These are phyloP conservation scores for Cassiopea xamachana DNA, from an alignment of 30 jellyfish, hydroid and myxozoan genomes.

Conservation along the genomic window DNA sequence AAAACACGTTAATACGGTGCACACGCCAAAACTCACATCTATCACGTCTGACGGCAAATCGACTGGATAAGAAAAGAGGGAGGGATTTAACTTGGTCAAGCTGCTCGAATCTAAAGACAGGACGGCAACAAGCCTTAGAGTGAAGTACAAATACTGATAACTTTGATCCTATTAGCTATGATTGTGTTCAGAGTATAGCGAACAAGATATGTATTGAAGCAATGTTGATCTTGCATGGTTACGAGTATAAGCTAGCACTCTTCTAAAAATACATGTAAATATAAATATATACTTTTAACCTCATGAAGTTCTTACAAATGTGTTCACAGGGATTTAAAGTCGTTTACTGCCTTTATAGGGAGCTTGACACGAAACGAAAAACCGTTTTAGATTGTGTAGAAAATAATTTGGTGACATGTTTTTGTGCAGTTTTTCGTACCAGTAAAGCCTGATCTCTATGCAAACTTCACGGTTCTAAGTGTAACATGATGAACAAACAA, in stretches of 20 bases:
- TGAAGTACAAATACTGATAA: conserved; percentile 12
- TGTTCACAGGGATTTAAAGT: background rate
- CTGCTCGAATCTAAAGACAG: conserved; percentile 30
- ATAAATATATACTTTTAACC: background rate
- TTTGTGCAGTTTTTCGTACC: conserved; percentile 25
- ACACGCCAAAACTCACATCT: conserved; percentile 41
- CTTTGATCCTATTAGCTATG: conserved; percentile 24
- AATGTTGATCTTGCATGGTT: background rate
- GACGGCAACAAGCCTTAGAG: conserved; percentile 50
- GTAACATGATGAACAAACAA: conserved; percentile 24
- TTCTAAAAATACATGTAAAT: background rate
- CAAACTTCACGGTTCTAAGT: conserved; percentile 26
- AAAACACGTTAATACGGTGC: conserved; percentile 40
- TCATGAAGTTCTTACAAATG: background rate
- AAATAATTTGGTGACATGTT: background rate
- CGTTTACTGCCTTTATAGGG: background rate
- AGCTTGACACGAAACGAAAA: background rate
- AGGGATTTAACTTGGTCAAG: conserved; percentile 54
- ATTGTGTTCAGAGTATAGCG: conserved; percentile 25
- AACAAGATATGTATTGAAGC: conserved; percentile 3
- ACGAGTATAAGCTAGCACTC: background rate
- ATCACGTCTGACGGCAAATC: conserved; percentile 59
- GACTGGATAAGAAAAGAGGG: conserved; percentile 41
- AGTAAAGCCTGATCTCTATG: conserved; percentile 37
- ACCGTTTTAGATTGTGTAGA: background rate